These are phyloP conservation scores for Sinonovacula constricta DNA, from an alignment of 1,140 invertebrate genomes.

Conservation along the genomic window DNA sequence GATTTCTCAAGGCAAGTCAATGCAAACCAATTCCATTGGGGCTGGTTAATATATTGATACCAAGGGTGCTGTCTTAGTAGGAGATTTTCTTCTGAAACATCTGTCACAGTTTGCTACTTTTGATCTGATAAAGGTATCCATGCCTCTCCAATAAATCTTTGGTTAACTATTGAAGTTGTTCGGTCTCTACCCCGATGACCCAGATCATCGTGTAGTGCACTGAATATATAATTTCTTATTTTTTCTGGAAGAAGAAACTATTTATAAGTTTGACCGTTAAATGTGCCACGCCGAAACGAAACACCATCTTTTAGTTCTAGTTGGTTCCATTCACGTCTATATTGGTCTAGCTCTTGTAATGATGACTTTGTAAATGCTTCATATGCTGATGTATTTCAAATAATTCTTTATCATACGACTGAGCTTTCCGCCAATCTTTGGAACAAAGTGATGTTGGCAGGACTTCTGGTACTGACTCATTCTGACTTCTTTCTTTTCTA, in stretches of 20 bases:
- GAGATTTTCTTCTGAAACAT: slow-evolving; percentile 6
- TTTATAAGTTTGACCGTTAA: neutral
- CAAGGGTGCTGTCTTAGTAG: slow-evolving; percentile 7
- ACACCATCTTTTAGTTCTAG: neutral
- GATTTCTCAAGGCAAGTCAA: slow-evolving; percentile 52
- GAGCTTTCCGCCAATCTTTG: no score
- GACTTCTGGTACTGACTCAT: no score
- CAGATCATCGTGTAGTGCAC: neutral
- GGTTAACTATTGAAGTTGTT: slow-evolving; percentile 13
- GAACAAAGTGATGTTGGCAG: no score
- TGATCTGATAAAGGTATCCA: neutral
- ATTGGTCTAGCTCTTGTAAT: neutral
- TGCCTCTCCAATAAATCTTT: slow-evolving; percentile 28
- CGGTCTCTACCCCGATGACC: slow-evolving; percentile 26
- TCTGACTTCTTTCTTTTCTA: neutral
- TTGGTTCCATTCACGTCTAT: neutral
- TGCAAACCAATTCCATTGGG: slow-evolving; percentile 51
- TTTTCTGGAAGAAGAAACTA: no score
- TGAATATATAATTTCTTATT: neutral
- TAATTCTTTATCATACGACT: no score
- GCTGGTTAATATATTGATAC: slow-evolving; percentile 7
- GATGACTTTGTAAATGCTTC: neutral
- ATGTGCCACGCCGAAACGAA: no score
- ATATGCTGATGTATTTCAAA: no score
- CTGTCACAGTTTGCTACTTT: neutral